phyloP scores from a whole-genome alignment of 2,113 vertebrate species.

The Rhabdomys dilectus region DNA sequence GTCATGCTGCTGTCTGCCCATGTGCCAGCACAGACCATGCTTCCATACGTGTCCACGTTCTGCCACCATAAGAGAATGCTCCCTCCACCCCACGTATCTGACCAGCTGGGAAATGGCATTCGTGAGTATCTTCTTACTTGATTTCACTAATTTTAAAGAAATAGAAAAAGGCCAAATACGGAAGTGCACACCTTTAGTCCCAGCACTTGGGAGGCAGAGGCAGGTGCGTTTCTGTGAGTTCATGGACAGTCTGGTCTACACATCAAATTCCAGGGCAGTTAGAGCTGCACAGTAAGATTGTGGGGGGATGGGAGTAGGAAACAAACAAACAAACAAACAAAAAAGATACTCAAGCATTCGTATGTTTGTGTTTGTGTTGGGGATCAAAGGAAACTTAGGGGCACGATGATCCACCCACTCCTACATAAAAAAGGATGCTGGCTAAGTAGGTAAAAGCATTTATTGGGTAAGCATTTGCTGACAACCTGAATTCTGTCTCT shows the following conservation, averaged over 20 bases:
- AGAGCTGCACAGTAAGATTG: background rate
- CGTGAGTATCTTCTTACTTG: background rate
- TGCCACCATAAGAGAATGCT: background rate
- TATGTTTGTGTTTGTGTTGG: background rate
- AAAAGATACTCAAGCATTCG: background rate
- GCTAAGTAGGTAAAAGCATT: background rate
- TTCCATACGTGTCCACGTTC: background rate
- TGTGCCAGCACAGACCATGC: background rate
- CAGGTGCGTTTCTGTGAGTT: background rate
- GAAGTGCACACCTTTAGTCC: background rate
- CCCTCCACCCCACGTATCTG: background rate
- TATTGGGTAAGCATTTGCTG: background rate
- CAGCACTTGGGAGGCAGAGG: background rate
- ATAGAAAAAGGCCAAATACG: background rate
- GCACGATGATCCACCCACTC: background rate
- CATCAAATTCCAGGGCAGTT: background rate
- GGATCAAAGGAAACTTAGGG: background rate
- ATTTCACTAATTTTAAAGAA: slow-evolving; percentile 31
- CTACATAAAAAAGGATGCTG: background rate
- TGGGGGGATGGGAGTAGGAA: background rate
- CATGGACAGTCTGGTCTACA: background rate
- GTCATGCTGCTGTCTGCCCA: background rate
- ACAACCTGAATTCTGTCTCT: background rate
- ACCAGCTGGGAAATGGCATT: background rate
- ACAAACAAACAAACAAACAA: background rate